Evolutionary conservation across 2,888 invertebrate genomes (phyloP), one percentile per base, ranked within the genome.

Genomic region (Crossocerus cetratus): DNA sequence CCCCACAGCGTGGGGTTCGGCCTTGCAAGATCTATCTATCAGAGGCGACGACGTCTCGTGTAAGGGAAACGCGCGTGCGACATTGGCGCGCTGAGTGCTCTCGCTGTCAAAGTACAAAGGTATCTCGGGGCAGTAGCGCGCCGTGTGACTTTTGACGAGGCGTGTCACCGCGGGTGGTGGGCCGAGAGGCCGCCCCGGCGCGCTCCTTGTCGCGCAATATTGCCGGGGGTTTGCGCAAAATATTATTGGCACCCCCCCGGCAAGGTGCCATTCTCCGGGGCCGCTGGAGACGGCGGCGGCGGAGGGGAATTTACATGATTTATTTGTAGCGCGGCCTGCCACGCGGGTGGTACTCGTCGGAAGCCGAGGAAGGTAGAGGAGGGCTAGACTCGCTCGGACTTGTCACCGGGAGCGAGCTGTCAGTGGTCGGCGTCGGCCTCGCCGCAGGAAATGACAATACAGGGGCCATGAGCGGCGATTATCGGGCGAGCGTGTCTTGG

Each of bases 151-250:
- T 73, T 64, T 75, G 69, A 77, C 57, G 62, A 69, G 49, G 49
- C 72, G 21, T 18, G 23, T 53, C 62, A 20, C 61, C 55, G 60
- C 54, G 65, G 64, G 54, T 21, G 13, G 45, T 20, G n/a, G 4
- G n/a, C 59, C 21, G 18, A 2, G 14, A 16, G 23, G 23, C 16
- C 21, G 2, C 18, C 56, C 21, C n/a, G 2, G 16, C 45, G 11
- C 60, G 8, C 59, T 45, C 59, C 53, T 73, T 67, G 80, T 81
- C 63, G 74, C 43, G 65, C 72, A 72, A 78, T 68, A 75, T 72
- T 79, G 61, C 72, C 57, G 69, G 66, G 74, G 77, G 76, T 80
- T 81, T 77, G 77, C 78, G 76, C 78, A 78, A 81, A 83, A 83
- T 81, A 79, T 80, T 80, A 83, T 82, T 73, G 78, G 70, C 77